Conservation (phyloP, 2,113 vertebrate genomes). For the Brienomyrus brachyistius region DNA sequence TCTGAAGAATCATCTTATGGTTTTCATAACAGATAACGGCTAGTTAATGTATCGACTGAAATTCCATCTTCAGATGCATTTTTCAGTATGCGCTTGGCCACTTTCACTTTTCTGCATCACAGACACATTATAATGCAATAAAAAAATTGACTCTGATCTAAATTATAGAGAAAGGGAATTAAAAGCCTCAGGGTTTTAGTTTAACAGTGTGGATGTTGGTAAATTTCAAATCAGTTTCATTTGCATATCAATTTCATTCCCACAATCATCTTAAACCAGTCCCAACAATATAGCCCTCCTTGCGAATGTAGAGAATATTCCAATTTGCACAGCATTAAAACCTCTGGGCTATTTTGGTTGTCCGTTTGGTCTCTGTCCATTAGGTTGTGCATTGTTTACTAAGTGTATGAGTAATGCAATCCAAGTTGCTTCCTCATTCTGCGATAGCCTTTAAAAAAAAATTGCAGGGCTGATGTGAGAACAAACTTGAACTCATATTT, state of each 20-base stretch:
- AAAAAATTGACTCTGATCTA: not conserved
- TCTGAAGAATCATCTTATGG: not conserved
- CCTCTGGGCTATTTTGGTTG: conserved; percentile 14
- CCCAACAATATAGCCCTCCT: not conserved
- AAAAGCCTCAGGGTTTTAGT: conserved; percentile 18
- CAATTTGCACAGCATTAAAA: conserved; percentile 21
- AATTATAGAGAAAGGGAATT: conserved; percentile 14
- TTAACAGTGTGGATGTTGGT: conserved; percentile 17
- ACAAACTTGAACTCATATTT: not conserved
- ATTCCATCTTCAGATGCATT: conserved; percentile 6
- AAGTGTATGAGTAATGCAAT: conserved; percentile 10
- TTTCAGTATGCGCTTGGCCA: conserved; percentile 8
- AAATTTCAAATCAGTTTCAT: conserved; percentile 22
- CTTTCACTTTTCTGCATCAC: conserved; percentile 8
- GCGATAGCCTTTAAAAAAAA: not conserved
- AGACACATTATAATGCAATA: not conserved
- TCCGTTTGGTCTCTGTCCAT: conserved; percentile 1
- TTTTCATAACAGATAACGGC: not conserved
- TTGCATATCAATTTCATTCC: conserved; percentile 17
- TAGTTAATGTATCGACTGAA: not conserved
- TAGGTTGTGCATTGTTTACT: not conserved
- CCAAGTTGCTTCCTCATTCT: not conserved
- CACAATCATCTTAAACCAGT: conserved; percentile 15
- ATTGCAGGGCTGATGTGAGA: not conserved
- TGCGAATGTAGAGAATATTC: conserved; percentile 10